Base-by-base conservation (phyloP, 2,888 invertebrate species). In the Phragmatobia fuliginosa region DNA sequence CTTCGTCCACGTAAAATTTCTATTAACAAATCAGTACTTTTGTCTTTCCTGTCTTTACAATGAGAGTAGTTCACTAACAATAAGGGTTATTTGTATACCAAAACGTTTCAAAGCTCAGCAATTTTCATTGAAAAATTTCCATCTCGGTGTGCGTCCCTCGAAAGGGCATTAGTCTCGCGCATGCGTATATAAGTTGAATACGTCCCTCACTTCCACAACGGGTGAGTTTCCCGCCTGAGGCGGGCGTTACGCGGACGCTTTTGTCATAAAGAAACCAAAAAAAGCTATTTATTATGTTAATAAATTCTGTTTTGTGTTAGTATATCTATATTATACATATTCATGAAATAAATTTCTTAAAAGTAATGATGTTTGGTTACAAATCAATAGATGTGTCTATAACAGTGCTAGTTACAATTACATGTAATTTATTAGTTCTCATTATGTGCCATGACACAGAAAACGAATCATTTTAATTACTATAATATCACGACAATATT, bases 371-470 rank as follows among this genome's bases (percentile, higher is more conserved):
- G 91, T 74, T 75, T 62, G 71, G 52, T 72, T 70, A 72, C 72
- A 85, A 89, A 90, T 89, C 87, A 73, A 85, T 86, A 85, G 70
- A 66, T 33, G 82, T 79, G 71, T 71, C 74, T 82, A 82, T 86
- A 80, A 86, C 85, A 74, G 84, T 75, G 67, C 75, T 83, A 73
- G 75, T 90, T 77, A 83, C 82, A 68, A 74, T 89, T 79, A 83
- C 87, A 77, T 88, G 82, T 80, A 87, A 85, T 87, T 86, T 91
- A 87, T 85, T 90, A 77, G 82, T 88, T 62, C 79, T 90, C 77
- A 90, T 93, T 83, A 87, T 90, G 91, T 94, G 94, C 84, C 94
- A 93, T 78, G 94, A 94, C 80, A 85, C 83, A 71, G 92, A 94
- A 76, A 85, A 88, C 69, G 90, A 92, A 74, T 84, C 83, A 59